Conservation (phyloP, 2,888 invertebrate genomes). For the Drosophila leonis region DNA sequence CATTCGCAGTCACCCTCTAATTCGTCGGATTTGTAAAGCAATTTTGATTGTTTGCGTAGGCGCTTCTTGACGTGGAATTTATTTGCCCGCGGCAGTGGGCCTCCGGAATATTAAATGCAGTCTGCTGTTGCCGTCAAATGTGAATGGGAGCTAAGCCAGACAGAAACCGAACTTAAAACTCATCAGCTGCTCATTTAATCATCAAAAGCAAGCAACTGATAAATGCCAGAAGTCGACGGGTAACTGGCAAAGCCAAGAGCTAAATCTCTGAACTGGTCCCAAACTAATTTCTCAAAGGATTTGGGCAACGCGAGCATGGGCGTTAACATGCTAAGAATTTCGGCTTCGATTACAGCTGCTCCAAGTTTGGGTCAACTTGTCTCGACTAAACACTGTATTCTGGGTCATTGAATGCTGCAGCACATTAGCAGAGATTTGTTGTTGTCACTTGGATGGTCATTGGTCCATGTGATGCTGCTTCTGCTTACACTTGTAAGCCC, state of each 20-base stretch:
- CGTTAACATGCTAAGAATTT: conserved; percentile 56
- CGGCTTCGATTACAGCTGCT: conserved; percentile 52
- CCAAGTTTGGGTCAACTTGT: conserved; percentile 24
- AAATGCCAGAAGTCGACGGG: conserved; percentile 35
- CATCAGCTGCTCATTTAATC: conserved; percentile 29
- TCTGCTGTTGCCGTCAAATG: neutral
- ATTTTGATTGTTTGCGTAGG: conserved; percentile 60
- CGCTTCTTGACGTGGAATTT: conserved; percentile 14
- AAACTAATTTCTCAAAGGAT: conserved; percentile 77
- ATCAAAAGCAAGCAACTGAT: conserved; percentile 1
- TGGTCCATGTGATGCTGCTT: conserved; percentile 57
- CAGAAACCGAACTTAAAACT: conserved; percentile 19
- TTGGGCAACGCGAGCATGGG: conserved; percentile 48
- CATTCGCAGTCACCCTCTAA: conserved; percentile 19
- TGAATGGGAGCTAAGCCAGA: conserved; percentile 3
- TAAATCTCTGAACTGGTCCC: conserved; percentile 20
- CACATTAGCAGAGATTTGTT: conserved; percentile 69
- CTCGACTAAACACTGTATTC: conserved; percentile 9
- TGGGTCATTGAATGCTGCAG: conserved; percentile 59
- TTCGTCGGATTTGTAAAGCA: conserved; percentile 58
- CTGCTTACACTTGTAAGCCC: conserved; percentile 65
- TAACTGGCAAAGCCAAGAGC: conserved; percentile 35
- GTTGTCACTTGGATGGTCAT: conserved; percentile 49
- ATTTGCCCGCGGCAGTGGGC: conserved; percentile 21
- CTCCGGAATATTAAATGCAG: conserved; percentile 16